These are phyloP conservation scores for Scomberomorus guttatus DNA, from an alignment of 2,797 vertebrate species.

Conservation along the genomic window DNA sequence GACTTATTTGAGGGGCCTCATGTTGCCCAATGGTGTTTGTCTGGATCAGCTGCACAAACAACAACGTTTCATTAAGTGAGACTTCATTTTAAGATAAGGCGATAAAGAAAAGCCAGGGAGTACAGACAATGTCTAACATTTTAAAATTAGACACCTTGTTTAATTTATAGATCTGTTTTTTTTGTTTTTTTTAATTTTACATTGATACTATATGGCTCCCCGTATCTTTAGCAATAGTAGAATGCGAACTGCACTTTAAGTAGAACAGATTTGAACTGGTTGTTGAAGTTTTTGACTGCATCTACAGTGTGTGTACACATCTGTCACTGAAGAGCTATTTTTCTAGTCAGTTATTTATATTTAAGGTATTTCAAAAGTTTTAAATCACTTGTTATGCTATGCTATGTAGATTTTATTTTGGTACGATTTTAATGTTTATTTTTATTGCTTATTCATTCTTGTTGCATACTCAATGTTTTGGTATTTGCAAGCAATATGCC, in stretches of 20 bases:
- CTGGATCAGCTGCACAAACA: neutral
- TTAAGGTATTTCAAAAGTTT: neutral
- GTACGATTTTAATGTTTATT: neutral
- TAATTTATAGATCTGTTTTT: neutral
- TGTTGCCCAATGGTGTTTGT: neutral
- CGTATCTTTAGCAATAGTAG: too few relatives aligned
- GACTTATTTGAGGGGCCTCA: neutral
- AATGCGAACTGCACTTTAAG: neutral
- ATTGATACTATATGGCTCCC: neutral
- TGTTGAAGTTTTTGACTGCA: neutral
- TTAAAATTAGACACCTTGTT: neutral
- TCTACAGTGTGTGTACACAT: neutral
- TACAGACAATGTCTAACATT: neutral
- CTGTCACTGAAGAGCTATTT: neutral
- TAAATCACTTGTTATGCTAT: too few relatives aligned
- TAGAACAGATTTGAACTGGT: neutral
- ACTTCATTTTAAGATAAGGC: neutral
- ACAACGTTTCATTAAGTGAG: neutral
- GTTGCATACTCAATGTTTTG: neutral
- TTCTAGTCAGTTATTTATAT: neutral
- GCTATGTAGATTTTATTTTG: constrained; percentile 4
- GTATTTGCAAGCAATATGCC: neutral
- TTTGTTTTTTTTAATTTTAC: neutral
- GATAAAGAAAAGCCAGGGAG: neutral
- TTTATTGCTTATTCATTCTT: neutral